These are phyloP conservation scores for Pseudois nayaur DNA, from an alignment of 2,113 vertebrate species.

Conservation along the genomic window DNA sequence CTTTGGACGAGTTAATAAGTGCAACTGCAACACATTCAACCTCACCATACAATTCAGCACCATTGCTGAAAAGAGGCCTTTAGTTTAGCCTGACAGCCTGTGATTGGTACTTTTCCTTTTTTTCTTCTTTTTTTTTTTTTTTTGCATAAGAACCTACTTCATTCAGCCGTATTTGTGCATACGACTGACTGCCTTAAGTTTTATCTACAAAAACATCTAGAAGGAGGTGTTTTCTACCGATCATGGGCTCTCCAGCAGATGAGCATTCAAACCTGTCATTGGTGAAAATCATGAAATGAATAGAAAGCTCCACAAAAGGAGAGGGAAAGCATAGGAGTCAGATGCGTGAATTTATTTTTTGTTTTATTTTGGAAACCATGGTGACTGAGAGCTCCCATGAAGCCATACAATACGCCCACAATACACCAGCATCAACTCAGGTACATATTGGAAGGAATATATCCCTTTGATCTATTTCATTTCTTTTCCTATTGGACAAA, in stretches of 20 bases:
- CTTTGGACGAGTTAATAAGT: slow-evolving; percentile 61
- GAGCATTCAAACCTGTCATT: neutral
- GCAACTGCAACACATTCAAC: neutral
- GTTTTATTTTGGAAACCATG: neutral
- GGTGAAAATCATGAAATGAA: neutral
- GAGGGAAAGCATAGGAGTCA: neutral
- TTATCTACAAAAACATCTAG: neutral
- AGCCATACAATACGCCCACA: neutral
- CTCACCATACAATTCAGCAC: neutral
- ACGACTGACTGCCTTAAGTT: neutral
- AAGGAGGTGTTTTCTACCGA: neutral
- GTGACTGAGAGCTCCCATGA: neutral
- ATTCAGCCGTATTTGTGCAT: slow-evolving; percentile 3
- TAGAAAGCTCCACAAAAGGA: neutral
- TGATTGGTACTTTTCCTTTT: neutral
- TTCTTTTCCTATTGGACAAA: neutral
- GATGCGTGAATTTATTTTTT: neutral
- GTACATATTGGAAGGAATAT: neutral
- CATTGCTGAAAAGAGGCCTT: neutral
- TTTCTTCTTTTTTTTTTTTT: neutral
- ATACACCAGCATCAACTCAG: neutral
- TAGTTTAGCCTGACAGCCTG: neutral
- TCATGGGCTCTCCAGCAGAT: neutral
- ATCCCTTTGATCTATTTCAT: neutral
- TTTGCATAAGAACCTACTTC: neutral